Conservation (phyloP, 2,113 vertebrate genomes). For the Epinephelus moara region DNA sequence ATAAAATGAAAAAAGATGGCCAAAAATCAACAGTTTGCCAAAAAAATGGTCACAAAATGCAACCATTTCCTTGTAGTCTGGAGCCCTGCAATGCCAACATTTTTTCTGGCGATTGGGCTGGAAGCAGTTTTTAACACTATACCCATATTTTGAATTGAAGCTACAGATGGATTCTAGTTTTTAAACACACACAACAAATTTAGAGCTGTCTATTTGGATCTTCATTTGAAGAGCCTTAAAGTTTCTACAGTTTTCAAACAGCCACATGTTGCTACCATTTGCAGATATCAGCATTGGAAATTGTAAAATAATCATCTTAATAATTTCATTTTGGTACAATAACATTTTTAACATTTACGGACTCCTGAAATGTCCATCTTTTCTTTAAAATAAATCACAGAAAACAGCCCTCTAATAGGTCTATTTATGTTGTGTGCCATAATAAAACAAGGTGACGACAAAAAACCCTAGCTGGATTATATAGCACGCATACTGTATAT, state of each 20-base stretch:
- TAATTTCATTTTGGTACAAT: neutral
- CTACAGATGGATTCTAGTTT: neutral
- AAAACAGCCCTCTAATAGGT: neutral
- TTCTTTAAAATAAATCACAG: neutral
- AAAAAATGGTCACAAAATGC: no score
- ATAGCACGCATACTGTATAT: constrained; percentile 17
- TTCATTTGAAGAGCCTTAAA: neutral
- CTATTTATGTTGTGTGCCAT: neutral
- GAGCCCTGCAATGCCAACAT: no score
- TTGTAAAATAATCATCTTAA: neutral
- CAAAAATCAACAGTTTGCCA: no score
- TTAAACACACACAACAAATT: neutral
- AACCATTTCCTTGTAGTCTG: no score
- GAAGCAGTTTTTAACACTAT: neutral
- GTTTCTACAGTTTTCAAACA: neutral
- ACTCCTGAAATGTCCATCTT: neutral
- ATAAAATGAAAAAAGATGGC: no score
- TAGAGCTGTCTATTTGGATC: neutral
- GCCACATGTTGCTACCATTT: neutral
- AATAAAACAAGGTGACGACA: neutral
- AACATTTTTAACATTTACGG: neutral
- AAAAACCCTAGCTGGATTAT: constrained; percentile 5
- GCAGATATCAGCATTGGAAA: neutral
- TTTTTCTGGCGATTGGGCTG: no score
- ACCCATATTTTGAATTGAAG: neutral